Conservation (phyloP, 2,888 invertebrate genomes). For the Keiferia lycopersicella region DNA sequence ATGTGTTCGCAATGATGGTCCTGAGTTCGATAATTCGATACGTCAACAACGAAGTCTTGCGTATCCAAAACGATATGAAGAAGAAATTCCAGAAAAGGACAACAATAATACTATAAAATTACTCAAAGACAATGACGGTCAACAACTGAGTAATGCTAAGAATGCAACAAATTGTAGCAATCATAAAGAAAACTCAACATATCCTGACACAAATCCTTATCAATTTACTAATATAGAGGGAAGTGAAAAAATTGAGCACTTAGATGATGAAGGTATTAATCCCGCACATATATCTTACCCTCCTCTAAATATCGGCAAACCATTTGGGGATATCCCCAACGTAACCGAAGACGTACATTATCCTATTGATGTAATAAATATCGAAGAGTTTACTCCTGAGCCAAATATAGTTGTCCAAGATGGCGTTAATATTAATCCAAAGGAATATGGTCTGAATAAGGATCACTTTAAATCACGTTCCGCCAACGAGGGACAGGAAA, state of each 20-base stretch:
- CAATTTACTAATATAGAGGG: constrained; percentile 18
- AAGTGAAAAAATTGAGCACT: constrained; percentile 17
- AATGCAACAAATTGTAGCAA: not conserved
- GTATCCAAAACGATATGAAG: not conserved
- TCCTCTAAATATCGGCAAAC: constrained; percentile 8
- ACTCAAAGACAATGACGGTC: not conserved
- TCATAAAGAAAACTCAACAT: not conserved
- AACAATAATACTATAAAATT: not conserved
- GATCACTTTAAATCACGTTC: not conserved
- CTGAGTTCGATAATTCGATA: not conserved
- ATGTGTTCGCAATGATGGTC: constrained; percentile 25
- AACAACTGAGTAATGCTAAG: not conserved
- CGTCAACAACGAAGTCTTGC: not conserved
- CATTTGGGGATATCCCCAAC: constrained; percentile 17
- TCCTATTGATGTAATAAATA: constrained; percentile 38
- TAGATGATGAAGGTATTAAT: constrained; percentile 11
- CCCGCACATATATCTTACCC: constrained; percentile 17
- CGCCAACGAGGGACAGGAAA: not conserved
- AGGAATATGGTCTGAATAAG: constrained; percentile 31
- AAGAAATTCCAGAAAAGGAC: constrained; percentile 7
- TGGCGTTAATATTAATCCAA: constrained; percentile 40
- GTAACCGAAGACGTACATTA: constrained; percentile 37
- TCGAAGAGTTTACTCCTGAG: constrained; percentile 41
- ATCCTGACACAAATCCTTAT: constrained; percentile 2
- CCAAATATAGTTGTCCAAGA: constrained; percentile 38